Evolutionary conservation across 2,113 vertebrate genomes (phyloP).

Genomic region (Platycercus adscitus): DNA sequence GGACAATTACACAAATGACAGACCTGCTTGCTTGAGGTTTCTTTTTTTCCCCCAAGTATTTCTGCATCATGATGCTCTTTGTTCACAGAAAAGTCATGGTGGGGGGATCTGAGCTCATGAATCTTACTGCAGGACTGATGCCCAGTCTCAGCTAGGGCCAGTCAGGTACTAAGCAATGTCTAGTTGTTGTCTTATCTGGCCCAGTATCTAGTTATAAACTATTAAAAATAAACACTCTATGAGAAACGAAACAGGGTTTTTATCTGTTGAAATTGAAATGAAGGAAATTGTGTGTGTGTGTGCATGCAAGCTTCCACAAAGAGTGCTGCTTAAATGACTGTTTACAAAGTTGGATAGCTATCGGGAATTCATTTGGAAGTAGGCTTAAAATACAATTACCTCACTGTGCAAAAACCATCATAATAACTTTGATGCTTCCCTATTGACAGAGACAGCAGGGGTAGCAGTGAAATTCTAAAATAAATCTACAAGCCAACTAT

Average conservation of each 20-base stretch:
- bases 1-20: not conserved
- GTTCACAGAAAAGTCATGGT: not conserved
- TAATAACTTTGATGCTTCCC: not conserved
- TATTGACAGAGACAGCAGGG: not conserved
- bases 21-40: not conserved
- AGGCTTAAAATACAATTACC: conserved; percentile 33
- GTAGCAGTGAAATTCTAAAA: not conserved
- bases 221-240: conserved; percentile 3
- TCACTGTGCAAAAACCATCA: not conserved
- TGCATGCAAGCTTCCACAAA: not conserved
- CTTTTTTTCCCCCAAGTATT: not conserved
- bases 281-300: not conserved
- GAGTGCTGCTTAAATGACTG: not conserved
- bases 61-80: not conserved
- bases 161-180: not conserved
- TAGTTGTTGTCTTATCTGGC: not conserved
- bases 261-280: conserved; percentile 7
- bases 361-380: not conserved
- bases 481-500: not conserved
- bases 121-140: not conserved
- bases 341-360: not conserved
- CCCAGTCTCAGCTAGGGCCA: too few species aligned
- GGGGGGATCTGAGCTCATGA: not conserved
- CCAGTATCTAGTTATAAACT: not conserved
- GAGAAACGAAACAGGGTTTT: not conserved